Evolutionary conservation across 2,113 vertebrate species (phyloP), one percentile per base, ranked within the genome.

Genomic region (Mungos mungo): DNA sequence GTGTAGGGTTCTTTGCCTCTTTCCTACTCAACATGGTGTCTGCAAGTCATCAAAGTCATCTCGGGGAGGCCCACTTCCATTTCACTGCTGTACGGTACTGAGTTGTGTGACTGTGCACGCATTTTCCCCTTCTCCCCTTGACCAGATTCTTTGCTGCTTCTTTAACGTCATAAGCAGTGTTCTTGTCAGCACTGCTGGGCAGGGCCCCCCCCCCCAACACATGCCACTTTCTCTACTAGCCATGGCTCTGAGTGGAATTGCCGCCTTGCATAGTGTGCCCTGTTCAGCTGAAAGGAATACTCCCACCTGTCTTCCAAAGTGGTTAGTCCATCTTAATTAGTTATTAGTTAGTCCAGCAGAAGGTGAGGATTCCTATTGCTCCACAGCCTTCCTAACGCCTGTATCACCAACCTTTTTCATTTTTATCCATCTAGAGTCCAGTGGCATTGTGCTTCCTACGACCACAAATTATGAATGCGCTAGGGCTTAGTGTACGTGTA

Each of bases 121-220:
- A 5, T 18, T 27, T 41, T 2, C 33, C n/a, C 35, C 25, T 29
- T 15, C 31, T 52, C 35, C 45, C 54, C 11, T 5, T 41, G 50
- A 21, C 31, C 2, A 1, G 27, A 21, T 14, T 23, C 6, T 21
- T 29, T 27, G 1, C 57, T 41, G 41, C 38, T n/a, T 14, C n/a
- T 47, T 16, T 38, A 27, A 3, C 5, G 13, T 33, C 50, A 23
- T 41, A 65, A 60, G 29, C 27, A 7, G 2, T 11, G 8, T 52
- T 18, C 4, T 47, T 50, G 12, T 21, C 23, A 65, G n/a, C 15
- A 1, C 33, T 2, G 11, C 1, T 31, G 41, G 52, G 13, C 27
- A 18, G 19, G 29, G 12, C n/a, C 21, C 60, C 63, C 63, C 0
- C 25, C 5, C 11, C 0, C 7, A n/a, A 7, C 25, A 47, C 13